phyloP scores from a whole-genome alignment of 2,888 invertebrate species.

The Saturnia japonica region DNA sequence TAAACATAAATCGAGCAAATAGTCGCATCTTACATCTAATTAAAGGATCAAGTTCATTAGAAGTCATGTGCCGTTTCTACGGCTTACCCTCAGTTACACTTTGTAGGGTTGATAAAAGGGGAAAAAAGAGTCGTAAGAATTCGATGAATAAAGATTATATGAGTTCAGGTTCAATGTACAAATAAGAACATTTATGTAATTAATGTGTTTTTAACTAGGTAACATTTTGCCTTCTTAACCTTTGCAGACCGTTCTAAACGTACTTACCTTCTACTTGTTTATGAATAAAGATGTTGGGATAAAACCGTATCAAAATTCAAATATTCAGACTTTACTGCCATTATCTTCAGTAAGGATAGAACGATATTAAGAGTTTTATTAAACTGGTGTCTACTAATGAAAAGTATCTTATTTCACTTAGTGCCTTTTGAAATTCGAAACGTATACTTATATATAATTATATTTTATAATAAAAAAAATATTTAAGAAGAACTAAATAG shows the following conservation, averaged over 20 bases:
- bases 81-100: neutral
- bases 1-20: neutral
- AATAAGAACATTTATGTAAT: neutral
- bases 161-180: neutral
- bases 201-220: neutral
- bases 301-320: conserved; percentile 30
- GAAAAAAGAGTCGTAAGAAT: no score
- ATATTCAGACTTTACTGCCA: conserved; percentile 25
- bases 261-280: conserved; percentile 16
- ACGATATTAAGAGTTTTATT: conserved; percentile 5
- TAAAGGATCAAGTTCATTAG: conserved; percentile 5
- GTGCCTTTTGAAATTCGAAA: neutral
- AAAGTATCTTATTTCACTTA: neutral
- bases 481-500: no score
- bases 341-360: conserved; percentile 27
- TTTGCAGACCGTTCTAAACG: conserved; percentile 13
- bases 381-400: neutral
- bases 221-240: conserved; percentile 1
- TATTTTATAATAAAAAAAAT: neutral
- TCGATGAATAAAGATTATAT: no score
- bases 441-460: neutral
- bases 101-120: neutral
- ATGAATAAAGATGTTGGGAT: conserved; percentile 36
- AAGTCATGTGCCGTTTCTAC: neutral
- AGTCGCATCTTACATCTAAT: neutral